These are phyloP conservation scores for Carlito syrichta DNA, from an alignment of 2,113 vertebrate genomes.

Conservation along the genomic window DNA sequence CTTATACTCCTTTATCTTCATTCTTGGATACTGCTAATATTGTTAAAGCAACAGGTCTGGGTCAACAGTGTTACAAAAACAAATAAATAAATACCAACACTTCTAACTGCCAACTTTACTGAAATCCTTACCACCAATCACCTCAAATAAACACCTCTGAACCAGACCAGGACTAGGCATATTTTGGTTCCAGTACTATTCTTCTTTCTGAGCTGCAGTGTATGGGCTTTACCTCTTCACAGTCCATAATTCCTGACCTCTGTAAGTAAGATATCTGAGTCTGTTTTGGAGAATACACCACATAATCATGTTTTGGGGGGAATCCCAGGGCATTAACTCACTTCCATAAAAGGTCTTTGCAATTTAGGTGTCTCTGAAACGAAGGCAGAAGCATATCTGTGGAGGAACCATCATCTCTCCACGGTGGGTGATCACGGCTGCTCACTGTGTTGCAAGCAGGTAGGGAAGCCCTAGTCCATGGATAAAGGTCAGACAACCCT, in stretches of 20 bases:
- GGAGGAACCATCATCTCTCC: conserved; percentile 88
- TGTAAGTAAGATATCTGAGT: background rate
- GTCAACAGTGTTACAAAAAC: background rate
- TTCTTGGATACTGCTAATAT: background rate
- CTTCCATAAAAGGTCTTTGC: conserved; percentile 25
- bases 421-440: conserved; percentile 89
- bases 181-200: background rate
- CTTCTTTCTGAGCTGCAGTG: background rate
- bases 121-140: background rate
- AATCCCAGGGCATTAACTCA: background rate
- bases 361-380: conserved; percentile 88
- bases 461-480: conserved; percentile 42
- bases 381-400: conserved; percentile 87
- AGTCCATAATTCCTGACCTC: background rate
- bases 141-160: background rate
- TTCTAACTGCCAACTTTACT: background rate
- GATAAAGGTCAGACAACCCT: background rate
- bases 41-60: background rate
- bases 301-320: background rate
- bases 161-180: background rate
- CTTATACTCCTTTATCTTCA: background rate
- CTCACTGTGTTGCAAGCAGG: conserved; percentile 87
- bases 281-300: background rate
- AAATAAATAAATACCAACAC: background rate
- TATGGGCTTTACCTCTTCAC: background rate